These are phyloP conservation scores for Hypothenemus hampei DNA, from an alignment of 1,140 invertebrate species.

Conservation along the genomic window DNA sequence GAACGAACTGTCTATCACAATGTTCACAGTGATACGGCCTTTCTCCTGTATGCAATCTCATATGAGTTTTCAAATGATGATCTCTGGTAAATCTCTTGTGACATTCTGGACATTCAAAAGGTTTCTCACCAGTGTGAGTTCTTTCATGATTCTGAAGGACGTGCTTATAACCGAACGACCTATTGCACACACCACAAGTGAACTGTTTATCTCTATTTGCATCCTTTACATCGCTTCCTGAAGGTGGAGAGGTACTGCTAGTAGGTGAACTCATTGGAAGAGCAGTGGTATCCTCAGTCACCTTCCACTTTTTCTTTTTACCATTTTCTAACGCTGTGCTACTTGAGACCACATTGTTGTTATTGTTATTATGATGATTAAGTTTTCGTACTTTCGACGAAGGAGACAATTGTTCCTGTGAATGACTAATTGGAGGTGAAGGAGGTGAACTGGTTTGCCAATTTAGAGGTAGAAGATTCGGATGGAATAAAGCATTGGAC, in stretches of 20 bases:
- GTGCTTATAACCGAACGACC: constrained; percentile 89
- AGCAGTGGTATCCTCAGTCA: constrained; percentile 39
- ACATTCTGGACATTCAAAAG: constrained; percentile 92
- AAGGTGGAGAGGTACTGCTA: constrained; percentile 50
- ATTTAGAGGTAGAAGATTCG: constrained; percentile 43
- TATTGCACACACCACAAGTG: constrained; percentile 79
- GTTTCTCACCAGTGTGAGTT: constrained; percentile 95
- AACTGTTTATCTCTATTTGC: constrained; percentile 72
- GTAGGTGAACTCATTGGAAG: constrained; percentile 46
- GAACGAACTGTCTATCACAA: constrained; percentile 88
- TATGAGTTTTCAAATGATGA: constrained; percentile 90
- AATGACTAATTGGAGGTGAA: constrained; percentile 40
- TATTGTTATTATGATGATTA: constrained; percentile 46
- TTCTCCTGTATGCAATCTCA: constrained; percentile 88
- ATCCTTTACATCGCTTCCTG: constrained; percentile 49
- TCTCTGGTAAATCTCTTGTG: constrained; percentile 94
- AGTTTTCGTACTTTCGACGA: constrained; percentile 43
- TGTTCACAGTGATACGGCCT: constrained; percentile 89
- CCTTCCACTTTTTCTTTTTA: constrained; percentile 37
- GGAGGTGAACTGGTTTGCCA: constrained; percentile 42
- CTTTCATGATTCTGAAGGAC: constrained; percentile 94
- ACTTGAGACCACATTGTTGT: constrained; percentile 48
- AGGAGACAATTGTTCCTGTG: constrained; percentile 40
- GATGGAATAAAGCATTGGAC: constrained; percentile 51
- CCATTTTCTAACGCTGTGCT: constrained; percentile 44